These are phyloP conservation scores for Grammomys surdaster DNA, from an alignment of 2,113 vertebrate genomes.

Conservation along the genomic window DNA sequence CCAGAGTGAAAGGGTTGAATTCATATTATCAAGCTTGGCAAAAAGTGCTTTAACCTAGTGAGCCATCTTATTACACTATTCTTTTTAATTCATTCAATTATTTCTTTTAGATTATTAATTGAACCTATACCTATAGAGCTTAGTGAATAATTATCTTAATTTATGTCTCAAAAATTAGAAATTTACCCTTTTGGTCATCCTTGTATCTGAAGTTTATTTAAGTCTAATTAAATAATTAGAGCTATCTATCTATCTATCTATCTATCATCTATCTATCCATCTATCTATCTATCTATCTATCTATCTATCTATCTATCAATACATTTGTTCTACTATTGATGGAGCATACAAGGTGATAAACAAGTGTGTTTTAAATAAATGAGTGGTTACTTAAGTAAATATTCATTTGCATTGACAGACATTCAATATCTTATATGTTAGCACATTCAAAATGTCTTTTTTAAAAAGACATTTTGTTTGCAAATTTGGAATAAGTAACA, in stretches of 20 bases:
- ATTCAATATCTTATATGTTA: not conserved
- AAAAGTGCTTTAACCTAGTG: too few species aligned
- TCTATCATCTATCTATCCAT: not conserved
- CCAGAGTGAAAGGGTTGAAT: not conserved
- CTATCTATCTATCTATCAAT: not conserved
- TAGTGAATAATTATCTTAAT: conserved; percentile 4
- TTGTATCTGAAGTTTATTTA: not conserved
- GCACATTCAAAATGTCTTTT: not conserved
- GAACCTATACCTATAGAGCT: not conserved
- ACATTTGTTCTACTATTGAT: not conserved
- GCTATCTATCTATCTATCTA: not conserved
- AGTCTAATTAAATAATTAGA: not conserved
- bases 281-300: too few species aligned
- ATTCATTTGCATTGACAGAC: not conserved
- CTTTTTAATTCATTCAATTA: not conserved
- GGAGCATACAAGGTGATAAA: not conserved
- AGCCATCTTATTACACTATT: not conserved
- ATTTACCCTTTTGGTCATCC: not conserved
- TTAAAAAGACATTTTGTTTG: not conserved
- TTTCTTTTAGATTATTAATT: not conserved
- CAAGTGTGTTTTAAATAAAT: not conserved
- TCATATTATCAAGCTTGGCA: not conserved
- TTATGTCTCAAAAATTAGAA: conserved; percentile 23
- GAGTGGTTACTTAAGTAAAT: not conserved
- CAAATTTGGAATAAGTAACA: not conserved